A percentile compares a stretch with the other conserved stretches of the same genome.
Conservation (phyloP, 2,888 invertebrate species). For the Sclerodermus sp. region DNA sequence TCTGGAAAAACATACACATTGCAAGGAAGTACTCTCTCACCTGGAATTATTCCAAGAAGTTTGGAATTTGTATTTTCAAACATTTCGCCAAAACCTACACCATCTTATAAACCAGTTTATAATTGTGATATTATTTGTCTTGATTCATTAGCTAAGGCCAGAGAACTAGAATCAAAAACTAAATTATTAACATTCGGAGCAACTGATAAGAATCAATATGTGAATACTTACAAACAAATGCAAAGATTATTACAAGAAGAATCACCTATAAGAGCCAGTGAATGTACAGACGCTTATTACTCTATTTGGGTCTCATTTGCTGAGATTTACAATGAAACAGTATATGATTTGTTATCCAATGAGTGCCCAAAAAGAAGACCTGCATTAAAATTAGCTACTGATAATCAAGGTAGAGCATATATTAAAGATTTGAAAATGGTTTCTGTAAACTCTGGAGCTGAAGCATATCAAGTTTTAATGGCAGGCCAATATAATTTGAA, state of each 20-base stretch:
- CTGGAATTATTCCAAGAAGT: constrained; percentile 70
- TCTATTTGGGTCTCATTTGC: constrained; percentile 85
- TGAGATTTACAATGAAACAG: constrained; percentile 89
- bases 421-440: constrained; percentile 60
- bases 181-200: constrained; percentile 44
- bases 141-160: constrained; percentile 31
- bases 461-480: constrained; percentile 81
- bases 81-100: constrained; percentile 32
- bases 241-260: constrained; percentile 47
- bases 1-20: constrained; percentile 88
- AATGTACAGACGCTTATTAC: constrained; percentile 37
- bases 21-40: constrained; percentile 68
- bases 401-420: constrained; percentile 42
- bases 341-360: constrained; percentile 77
- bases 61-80: constrained; percentile 64
- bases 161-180: constrained; percentile 42
- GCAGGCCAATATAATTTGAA: constrained; percentile 80
- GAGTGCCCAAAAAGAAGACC: constrained; percentile 44
- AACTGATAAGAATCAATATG: constrained; percentile 42
- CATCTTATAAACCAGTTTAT: constrained; percentile 45
- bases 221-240: constrained; percentile 44
- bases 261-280: constrained; percentile 32
- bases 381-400: constrained; percentile 45
- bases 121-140: constrained; percentile 40
- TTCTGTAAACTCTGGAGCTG: constrained; percentile 72